A percentile compares a stretch with the other conserved stretches of the same genome.
Evolutionary conservation across 92 coral and sea anemone genomes (phyloP).

Genomic region (Zoanthus gigantus): DNA sequence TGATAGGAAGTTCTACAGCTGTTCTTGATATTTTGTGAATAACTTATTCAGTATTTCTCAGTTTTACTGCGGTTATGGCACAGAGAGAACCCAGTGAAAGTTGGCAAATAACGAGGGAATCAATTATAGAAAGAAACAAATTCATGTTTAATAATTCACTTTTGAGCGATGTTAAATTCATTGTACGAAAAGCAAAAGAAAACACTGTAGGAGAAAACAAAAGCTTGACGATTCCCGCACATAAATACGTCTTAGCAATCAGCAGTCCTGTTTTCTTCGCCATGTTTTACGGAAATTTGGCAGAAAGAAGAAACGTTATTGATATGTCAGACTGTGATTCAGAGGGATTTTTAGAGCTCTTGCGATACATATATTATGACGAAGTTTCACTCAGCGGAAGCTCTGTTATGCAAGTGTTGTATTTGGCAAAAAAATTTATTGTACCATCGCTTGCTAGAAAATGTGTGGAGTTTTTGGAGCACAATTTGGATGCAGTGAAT

Average conservation of each 20-base stretch:
- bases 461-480: conserved; percentile 54
- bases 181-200: conserved; percentile 30
- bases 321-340: conserved; percentile 64
- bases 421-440: conserved; percentile 65
- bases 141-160: conserved; percentile 47
- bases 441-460: conserved; percentile 53
- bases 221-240: conserved; percentile 56
- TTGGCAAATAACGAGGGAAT: conserved; percentile 58
- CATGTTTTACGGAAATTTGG: conserved; percentile 66
- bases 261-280: conserved; percentile 69
- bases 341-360: conserved; percentile 54
- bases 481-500: conserved; percentile 53
- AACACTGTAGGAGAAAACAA: not conserved
- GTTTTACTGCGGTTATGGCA: not conserved
- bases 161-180: conserved; percentile 62
- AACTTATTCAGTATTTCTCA: not conserved
- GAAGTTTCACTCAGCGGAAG: conserved; percentile 51
- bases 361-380: conserved; percentile 58
- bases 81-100: not conserved
- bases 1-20: not conserved
- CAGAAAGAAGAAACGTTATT: conserved; percentile 50
- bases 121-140: conserved; percentile 53
- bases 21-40: not conserved
- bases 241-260: conserved; percentile 65
- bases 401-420: conserved; percentile 59